A percentile compares a stretch with the other conserved stretches of the same genome.
phyloP scores from a whole-genome alignment of 2,113 vertebrate genomes.

The Labeo rohita region DNA sequence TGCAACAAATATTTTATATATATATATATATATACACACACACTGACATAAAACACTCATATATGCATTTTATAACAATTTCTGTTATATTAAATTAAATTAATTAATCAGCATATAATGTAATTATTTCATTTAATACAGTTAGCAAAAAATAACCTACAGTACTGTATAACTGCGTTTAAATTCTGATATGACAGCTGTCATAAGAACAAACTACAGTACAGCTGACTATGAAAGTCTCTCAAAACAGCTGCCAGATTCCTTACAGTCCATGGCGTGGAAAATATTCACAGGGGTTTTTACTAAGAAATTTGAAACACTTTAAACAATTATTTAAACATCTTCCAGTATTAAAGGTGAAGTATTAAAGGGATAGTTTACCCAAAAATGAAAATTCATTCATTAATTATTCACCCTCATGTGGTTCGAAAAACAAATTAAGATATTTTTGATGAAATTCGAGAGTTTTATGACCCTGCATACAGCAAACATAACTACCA shows the following conservation, averaged over 20 bases:
- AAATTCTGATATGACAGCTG: neutral
- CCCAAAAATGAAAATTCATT: too few relatives aligned
- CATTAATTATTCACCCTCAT: too few relatives aligned
- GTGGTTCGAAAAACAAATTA: too few relatives aligned
- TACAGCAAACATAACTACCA: too few relatives aligned
- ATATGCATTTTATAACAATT: neutral
- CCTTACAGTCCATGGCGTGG: neutral
- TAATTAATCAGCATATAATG: neutral
- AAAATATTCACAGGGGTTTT: neutral
- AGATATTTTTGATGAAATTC: too few relatives aligned
- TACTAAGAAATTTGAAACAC: neutral
- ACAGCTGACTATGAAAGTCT: neutral
- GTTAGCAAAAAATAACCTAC: neutral
- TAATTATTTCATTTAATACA: neutral
- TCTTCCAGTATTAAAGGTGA: neutral
- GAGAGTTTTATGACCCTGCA: too few relatives aligned
- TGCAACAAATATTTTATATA: too few relatives aligned
- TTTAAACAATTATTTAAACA: neutral
- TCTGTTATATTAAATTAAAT: neutral
- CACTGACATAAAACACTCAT: neutral
- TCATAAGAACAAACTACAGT: neutral
- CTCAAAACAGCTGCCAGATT: constrained; percentile 11
- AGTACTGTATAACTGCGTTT: neutral
- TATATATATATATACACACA: too few relatives aligned
- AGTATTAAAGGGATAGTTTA: too few relatives aligned